Evolutionary conservation across 2,797 vertebrate species (phyloP).

Genomic region (Lagodon rhomboides): DNA sequence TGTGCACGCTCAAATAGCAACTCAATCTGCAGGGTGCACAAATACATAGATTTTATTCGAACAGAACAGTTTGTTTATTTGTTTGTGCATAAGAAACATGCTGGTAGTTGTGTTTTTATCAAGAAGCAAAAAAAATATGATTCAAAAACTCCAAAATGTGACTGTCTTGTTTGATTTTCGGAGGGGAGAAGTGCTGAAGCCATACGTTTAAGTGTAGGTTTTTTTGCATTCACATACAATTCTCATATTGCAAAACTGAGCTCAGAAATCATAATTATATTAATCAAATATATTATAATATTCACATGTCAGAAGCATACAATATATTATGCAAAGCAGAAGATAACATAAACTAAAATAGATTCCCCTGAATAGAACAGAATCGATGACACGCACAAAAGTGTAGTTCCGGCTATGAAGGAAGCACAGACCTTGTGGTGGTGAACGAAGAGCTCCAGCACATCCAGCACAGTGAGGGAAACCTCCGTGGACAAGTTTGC

Average conservation of each 20-base stretch:
- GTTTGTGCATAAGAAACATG: neutral
- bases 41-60: neutral
- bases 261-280: neutral
- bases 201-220: neutral
- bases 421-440: conserved; percentile 85
- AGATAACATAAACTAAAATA: neutral
- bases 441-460: conserved; percentile 94
- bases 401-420: conserved; percentile 1
- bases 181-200: neutral
- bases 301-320: neutral
- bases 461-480: conserved; percentile 93
- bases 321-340: no score
- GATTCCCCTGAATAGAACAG: neutral
- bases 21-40: neutral
- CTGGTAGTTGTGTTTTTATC: neutral
- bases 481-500: conserved; percentile 97
- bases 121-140: neutral
- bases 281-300: neutral
- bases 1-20: neutral
- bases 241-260: neutral
- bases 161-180: neutral
- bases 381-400: neutral
- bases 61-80: neutral
- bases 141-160: neutral
- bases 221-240: neutral